A percentile compares a stretch with the other conserved stretches of the same genome.
Conservation (phyloP, 2,888 invertebrate genomes). For the Clunio marinus region DNA sequence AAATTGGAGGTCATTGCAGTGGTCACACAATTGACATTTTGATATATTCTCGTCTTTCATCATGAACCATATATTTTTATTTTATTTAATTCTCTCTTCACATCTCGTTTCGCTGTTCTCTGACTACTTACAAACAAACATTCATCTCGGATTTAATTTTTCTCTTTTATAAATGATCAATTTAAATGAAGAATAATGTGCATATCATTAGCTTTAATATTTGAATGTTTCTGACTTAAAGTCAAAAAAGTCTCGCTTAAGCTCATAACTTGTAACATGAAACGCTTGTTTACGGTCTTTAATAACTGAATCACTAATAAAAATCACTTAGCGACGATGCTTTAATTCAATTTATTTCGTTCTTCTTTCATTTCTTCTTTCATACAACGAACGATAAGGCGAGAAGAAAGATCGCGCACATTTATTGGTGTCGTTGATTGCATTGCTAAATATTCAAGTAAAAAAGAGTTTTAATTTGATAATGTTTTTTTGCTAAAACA, state of each 20-base stretch:
- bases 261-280: neutral
- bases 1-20: slow-evolving; percentile 32
- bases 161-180: neutral
- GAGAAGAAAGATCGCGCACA: too few relatives aligned
- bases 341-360: slow-evolving; percentile 23
- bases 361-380: too few relatives aligned
- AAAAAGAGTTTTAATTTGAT: slow-evolving; percentile 29
- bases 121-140: too few relatives aligned
- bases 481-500: slow-evolving; percentile 5
- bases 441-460: neutral
- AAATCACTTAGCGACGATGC: slow-evolving; percentile 14
- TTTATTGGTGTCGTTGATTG: too few relatives aligned
- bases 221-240: neutral
- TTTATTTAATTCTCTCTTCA: slow-evolving; percentile 17
- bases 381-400: neutral
- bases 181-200: slow-evolving; percentile 32
- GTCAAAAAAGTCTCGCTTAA: neutral
- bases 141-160: neutral
- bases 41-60: slow-evolving; percentile 10
- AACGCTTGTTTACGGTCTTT: neutral
- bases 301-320: slow-evolving; percentile 1
- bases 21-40: slow-evolving; percentile 32
- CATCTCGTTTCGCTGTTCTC: neutral
- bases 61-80: neutral
- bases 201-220: slow-evolving; percentile 20